These are phyloP conservation scores for Dreissena rostriformis DNA, from an alignment of 1,140 invertebrate species.

Conservation along the genomic window DNA sequence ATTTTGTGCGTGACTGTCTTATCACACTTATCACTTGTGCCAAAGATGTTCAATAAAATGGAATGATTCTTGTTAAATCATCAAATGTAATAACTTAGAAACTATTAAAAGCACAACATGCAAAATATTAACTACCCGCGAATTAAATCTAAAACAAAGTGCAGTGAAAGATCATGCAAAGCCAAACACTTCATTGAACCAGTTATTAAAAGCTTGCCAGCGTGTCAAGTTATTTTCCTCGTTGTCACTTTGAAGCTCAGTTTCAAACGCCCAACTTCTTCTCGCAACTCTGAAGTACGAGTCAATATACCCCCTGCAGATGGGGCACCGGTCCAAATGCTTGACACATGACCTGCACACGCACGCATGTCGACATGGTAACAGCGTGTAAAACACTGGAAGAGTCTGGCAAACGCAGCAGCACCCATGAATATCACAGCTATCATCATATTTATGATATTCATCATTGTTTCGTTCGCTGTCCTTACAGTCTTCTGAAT, in stretches of 20 bases:
- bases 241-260: not conserved
- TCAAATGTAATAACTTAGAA: too few relatives aligned
- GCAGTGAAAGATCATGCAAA: slow-evolving; percentile 53
- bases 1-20: too few relatives aligned
- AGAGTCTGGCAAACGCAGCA: slow-evolving; percentile 88
- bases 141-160: too few relatives aligned
- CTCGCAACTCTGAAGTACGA: slow-evolving; percentile 85
- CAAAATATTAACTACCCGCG: too few relatives aligned
- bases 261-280: slow-evolving; percentile 12
- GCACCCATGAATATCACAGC: not conserved
- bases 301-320: slow-evolving; percentile 90
- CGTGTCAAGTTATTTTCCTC: slow-evolving; percentile 11
- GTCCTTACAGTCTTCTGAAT: too few relatives aligned
- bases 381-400: slow-evolving; percentile 88
- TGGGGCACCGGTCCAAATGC: slow-evolving; percentile 84
- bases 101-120: too few relatives aligned
- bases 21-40: too few relatives aligned
- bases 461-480: too few relatives aligned
- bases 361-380: slow-evolving; percentile 92
- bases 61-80: too few relatives aligned
- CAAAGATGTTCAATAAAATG: too few relatives aligned
- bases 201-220: slow-evolving; percentile 54
- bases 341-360: slow-evolving; percentile 86
- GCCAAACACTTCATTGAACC: slow-evolving; percentile 67
- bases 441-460: too few relatives aligned